Evolutionary conservation across 2,888 invertebrate genomes (phyloP).

Genomic region (Parnassius mnemosyne): DNA sequence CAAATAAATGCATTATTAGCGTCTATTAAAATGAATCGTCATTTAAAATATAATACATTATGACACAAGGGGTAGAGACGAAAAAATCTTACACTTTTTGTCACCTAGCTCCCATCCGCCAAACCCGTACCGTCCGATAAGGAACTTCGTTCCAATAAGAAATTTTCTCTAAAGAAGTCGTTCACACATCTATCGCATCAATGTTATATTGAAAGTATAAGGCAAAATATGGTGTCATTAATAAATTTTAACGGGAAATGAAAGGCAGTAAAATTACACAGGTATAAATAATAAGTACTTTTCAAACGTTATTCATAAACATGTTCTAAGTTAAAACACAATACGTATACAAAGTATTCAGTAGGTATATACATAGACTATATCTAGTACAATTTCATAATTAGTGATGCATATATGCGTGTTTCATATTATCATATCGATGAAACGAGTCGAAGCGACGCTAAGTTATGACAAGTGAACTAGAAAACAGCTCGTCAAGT

Average conservation of each 20-base stretch:
- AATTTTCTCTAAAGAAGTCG: no score
- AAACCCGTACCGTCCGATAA: no score
- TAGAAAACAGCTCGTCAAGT: slow-evolving; percentile 35
- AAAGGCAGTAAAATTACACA: slow-evolving; percentile 16
- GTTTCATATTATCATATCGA: slow-evolving; percentile 42
- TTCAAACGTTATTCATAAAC: slow-evolving; percentile 16
- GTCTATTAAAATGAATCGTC: no score
- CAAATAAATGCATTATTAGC: no score
- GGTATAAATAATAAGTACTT: slow-evolving; percentile 5
- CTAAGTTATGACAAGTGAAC: slow-evolving; percentile 36
- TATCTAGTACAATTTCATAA: slow-evolving; percentile 34
- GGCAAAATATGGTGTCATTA: slow-evolving; percentile 8
- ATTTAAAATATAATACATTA: no score
- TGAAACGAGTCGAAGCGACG: slow-evolving; percentile 24
- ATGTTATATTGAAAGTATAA: no score
- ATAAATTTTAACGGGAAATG: slow-evolving; percentile 19
- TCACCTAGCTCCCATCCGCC: no score
- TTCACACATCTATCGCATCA: no score
- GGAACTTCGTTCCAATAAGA: no score
- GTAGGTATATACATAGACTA: slow-evolving; percentile 4
- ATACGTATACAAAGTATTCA: slow-evolving; percentile 8
- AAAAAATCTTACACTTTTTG: no score
- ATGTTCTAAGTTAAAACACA: slow-evolving; percentile 14
- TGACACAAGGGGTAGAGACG: no score
- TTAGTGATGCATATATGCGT: slow-evolving; percentile 42